Evolutionary conservation across 1,140 invertebrate species (phyloP), one percentile per base, ranked within the genome.

Genomic region (Pogonomyrmex californicus): DNA sequence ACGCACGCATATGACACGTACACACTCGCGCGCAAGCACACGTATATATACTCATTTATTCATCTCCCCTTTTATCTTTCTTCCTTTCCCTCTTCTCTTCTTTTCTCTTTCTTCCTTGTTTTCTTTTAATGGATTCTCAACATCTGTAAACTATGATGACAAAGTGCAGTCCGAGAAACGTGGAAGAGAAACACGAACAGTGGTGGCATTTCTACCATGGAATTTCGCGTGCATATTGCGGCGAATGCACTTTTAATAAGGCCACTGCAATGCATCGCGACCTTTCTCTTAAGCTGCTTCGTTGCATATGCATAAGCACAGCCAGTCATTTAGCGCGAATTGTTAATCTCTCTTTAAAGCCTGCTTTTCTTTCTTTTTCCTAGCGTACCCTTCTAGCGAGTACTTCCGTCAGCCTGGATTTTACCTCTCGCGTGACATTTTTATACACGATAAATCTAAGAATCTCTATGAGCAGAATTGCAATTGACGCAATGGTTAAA

Each of bases 291-390:
- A 4, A 60, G 44, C 56, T 65, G 14, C 49, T 70, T 62, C 49
- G 30, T 83, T 83, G 79, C 79, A 83, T 83, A 75, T 75, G 56
- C 56, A 60, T 75, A 60, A 44, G 30, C 54, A 36, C 30, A 47
- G 30, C 17, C 41, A 30, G 10, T 30, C 70, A 83, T 83, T 75
- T 60, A 75, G 41, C n/a, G 44, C n/a, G 51, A 83, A 36, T 58
- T 75, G 54, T 83, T 82, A 83, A 75, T 83, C 68, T 83, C 47
- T 60, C 49, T 83, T 83, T 83, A 7, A 83, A 83, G n/a, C 44
- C 38, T n/a, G 33, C 54, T 33, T 23, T 33, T 36, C 12, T 5
- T 33, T 30, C 49, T 33, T 58, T 58, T 41, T 38, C 44, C 62
- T 44, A 68, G 30, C 54, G 2, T 3, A 47, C 33, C 33, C 10